Evolutionary conservation across 2,888 invertebrate genomes (phyloP), one percentile per base, ranked within the genome.

Genomic region (Seira sanloemensis): DNA sequence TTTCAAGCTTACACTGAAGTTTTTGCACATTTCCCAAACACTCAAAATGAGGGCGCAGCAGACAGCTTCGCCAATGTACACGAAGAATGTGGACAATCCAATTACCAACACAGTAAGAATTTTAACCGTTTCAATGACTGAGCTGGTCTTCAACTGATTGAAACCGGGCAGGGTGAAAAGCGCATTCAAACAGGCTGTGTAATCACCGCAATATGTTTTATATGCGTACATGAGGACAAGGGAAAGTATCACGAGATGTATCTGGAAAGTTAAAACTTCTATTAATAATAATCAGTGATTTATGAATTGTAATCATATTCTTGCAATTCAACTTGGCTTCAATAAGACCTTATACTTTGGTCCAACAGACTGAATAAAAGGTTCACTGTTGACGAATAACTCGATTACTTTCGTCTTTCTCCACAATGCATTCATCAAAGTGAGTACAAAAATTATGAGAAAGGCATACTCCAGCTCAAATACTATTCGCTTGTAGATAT

Each of bases 21-120:
- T 67, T 9, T 58, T 77, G 26, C 77, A 77, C 37, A 77, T 77
- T 77, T 77, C 68, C 77, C 77, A 77, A 67, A 77, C 67, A 50
- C 46, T 77, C 46, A 77, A 65, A 1, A 58, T 50, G 50, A 77
- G 16, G 19, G 68, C 46, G 21, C 26, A 77, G 16, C 77, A 77
- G 0, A 77, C 24, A 0, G 18, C 77, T 19, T 77, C 77, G 0
- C 77, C 77, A 68, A 77, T 54, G 58, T 77, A 77, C 2, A 54
- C 1, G 25, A 68, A 77, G 16, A 77, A 18, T 19, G 65, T 37
- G 1, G 77, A 68, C 5, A 77, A 9, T 4, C 25, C 24, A 0
- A 54, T 18, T n/a, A 68, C 12, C 19, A 12, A 23, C 16, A 18
- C 25, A 12, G 46, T 1, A 1, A 77, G 25, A 7, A 19, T 50